Percentiles rank a stretch among this genome's conserved stretches.
phyloP scores from a whole-genome alignment of 2,113 vertebrate species.

The Phrynocephalus versicolor region DNA sequence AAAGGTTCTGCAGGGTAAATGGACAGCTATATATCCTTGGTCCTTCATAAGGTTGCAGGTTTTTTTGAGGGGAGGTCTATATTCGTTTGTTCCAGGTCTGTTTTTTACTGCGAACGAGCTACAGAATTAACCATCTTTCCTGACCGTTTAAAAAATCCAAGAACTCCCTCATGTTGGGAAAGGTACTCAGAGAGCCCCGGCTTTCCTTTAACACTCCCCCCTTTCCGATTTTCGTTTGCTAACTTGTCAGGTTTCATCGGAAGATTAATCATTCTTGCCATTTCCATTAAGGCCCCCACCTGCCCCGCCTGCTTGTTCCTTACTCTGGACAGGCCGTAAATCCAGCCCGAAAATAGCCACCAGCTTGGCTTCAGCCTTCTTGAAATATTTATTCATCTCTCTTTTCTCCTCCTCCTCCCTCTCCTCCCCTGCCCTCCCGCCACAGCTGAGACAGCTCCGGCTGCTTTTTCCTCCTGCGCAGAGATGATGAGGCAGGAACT shows the following conservation, averaged over 20 bases:
- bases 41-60: no score
- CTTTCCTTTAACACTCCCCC: no score
- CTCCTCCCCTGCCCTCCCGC: no score
- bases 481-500: slow-evolving; percentile 49
- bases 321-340: slow-evolving; percentile 67
- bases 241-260: slow-evolving; percentile 38
- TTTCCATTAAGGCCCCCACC: slow-evolving; percentile 14
- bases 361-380: slow-evolving; percentile 46
- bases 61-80: no score
- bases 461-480: slow-evolving; percentile 16
- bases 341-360: slow-evolving; percentile 66
- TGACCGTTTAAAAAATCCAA: background rate
- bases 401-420: background rate
- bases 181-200: no score
- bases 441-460: background rate
- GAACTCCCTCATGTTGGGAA: no score
- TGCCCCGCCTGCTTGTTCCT: slow-evolving; percentile 56
- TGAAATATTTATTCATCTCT: slow-evolving; percentile 67
- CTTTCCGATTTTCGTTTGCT: slow-evolving; percentile 48
- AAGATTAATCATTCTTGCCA: slow-evolving; percentile 53
- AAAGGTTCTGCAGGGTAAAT: no score
- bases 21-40: no score
- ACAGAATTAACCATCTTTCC: background rate
- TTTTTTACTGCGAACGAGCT: no score
- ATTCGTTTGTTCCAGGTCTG: no score